These are phyloP conservation scores for Lycorma delicatula DNA, from an alignment of 1,140 invertebrate genomes.

Conservation along the genomic window DNA sequence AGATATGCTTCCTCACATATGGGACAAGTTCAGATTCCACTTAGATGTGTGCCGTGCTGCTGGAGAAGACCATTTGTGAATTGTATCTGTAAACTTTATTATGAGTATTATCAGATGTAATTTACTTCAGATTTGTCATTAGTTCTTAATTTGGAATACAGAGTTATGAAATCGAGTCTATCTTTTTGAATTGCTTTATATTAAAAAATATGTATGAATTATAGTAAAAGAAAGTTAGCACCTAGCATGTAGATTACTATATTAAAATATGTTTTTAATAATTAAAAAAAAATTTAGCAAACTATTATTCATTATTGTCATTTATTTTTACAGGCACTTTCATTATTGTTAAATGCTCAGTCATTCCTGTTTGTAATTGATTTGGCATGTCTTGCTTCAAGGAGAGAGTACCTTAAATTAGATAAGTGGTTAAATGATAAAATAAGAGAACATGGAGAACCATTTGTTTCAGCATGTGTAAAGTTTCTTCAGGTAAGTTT, in stretches of 20 bases:
- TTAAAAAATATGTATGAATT: background rate
- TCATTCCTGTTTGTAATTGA: slow-evolving; percentile 96
- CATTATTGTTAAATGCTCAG: slow-evolving; percentile 83
- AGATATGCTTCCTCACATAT: too few species aligned
- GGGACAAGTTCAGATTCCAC: too few species aligned
- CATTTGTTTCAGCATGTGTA: slow-evolving; percentile 73
- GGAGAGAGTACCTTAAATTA: slow-evolving; percentile 93
- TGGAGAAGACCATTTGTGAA: too few species aligned
- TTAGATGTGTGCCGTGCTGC: too few species aligned
- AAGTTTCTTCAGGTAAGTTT: slow-evolving; percentile 54
- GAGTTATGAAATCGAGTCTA: too few species aligned
- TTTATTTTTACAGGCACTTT: slow-evolving; percentile 54
- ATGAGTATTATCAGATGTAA: too few species aligned
- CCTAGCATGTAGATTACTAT: background rate
- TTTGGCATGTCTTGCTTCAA: slow-evolving; percentile 89
- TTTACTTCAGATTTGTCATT: too few species aligned
- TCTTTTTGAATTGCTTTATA: background rate
- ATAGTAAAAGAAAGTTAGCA: background rate
- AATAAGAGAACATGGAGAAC: slow-evolving; percentile 88
- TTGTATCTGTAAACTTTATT: too few species aligned
- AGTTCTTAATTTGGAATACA: too few species aligned
- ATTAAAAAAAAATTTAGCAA: background rate
- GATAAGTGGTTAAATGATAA: slow-evolving; percentile 98
- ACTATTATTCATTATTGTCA: background rate
- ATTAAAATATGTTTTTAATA: background rate